These are phyloP conservation scores for Heliconius hortense DNA, from an alignment of 2,888 invertebrate genomes.

Conservation along the genomic window DNA sequence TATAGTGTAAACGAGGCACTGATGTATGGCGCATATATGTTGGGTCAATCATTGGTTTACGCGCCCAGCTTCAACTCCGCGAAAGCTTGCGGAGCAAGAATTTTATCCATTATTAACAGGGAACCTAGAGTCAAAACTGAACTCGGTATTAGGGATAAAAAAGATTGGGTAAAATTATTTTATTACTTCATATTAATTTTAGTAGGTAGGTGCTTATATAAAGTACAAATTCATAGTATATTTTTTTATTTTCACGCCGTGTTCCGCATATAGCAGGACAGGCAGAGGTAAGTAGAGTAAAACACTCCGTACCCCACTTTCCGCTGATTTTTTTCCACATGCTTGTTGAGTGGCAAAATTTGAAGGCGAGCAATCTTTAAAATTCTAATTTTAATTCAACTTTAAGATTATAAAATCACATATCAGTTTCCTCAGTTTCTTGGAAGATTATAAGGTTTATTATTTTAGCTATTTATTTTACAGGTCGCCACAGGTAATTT, in stretches of 20 bases:
- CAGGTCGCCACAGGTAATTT: constrained; percentile 85
- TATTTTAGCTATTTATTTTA: constrained; percentile 23
- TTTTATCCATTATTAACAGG: constrained; percentile 62
- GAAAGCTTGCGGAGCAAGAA: constrained; percentile 72
- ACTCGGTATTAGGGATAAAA: constrained; percentile 57
- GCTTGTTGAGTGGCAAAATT: too few species aligned
- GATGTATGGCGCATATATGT: constrained; percentile 90
- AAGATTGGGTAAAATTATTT: constrained; percentile 62
- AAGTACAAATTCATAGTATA: too few species aligned
- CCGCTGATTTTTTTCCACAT: too few species aligned
- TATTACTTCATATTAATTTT: not conserved
- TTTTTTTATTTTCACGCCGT: too few species aligned
- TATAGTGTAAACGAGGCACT: constrained; percentile 87
- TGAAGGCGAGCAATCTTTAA: too few species aligned
- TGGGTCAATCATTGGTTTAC: constrained; percentile 89
- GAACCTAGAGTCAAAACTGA: constrained; percentile 65
- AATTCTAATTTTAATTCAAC: too few species aligned
- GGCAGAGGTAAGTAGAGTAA: too few species aligned
- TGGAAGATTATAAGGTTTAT: not conserved
- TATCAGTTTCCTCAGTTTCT: not conserved
- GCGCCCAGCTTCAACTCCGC: constrained; percentile 89
- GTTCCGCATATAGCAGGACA: too few species aligned
- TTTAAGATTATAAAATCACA: too few species aligned
- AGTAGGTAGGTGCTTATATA: not conserved
- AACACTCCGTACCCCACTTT: too few species aligned